Percentiles rank a stretch among this genome's conserved stretches.
Conservation (phyloP, 2,797 vertebrate species). For the Intellagama lesueurii region DNA sequence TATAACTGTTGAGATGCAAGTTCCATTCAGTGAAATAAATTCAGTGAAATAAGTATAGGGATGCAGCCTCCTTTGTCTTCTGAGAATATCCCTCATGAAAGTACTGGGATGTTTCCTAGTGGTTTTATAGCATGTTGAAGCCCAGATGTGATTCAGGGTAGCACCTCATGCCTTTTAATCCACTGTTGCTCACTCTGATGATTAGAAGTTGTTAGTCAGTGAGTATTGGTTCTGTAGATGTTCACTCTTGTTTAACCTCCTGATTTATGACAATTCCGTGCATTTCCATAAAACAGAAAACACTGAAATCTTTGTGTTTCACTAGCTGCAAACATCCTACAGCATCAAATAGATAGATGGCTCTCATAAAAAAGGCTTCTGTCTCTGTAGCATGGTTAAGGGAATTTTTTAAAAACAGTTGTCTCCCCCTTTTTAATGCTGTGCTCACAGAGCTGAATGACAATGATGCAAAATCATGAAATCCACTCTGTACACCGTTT, state of each 20-base stretch:
- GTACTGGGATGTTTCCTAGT: neutral
- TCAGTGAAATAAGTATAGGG: neutral
- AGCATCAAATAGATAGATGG: slow-evolving; percentile 12
- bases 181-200: neutral
- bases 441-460: neutral
- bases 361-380: slow-evolving; percentile 7
- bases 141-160: neutral
- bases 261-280: neutral
- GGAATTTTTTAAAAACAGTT: slow-evolving; percentile 24
- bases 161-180: neutral
- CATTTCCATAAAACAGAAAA: slow-evolving; percentile 30
- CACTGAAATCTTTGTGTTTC: neutral
- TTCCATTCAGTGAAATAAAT: neutral
- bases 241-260: neutral
- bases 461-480: slow-evolving; percentile 22
- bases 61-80: neutral
- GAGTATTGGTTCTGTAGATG: neutral
- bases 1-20: neutral
- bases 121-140: neutral
- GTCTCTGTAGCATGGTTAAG: slow-evolving; percentile 17
- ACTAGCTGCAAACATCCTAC: neutral
- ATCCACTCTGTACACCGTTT: neutral
- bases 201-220: neutral
- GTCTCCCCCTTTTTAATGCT: neutral
- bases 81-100: neutral